These are phyloP conservation scores for Brachionus koreanus DNA, from an alignment of 1,140 invertebrate species.

Conservation along the genomic window DNA sequence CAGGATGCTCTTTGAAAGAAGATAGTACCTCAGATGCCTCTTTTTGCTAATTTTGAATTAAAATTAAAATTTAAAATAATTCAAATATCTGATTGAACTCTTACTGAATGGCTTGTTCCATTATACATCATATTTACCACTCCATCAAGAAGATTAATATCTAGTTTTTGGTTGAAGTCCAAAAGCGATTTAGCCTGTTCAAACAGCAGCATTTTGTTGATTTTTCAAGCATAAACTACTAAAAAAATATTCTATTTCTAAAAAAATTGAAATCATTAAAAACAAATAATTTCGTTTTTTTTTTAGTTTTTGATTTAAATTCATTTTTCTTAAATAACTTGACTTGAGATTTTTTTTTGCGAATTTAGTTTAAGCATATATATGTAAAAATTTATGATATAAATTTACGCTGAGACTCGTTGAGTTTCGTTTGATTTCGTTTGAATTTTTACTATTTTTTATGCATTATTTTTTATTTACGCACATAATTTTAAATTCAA, in stretches of 20 bases:
- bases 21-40: conserved; percentile 34
- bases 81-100: neutral
- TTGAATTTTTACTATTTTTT: neutral
- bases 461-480: neutral
- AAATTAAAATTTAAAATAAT: neutral
- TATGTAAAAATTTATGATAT: neutral
- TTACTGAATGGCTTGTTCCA: conserved; percentile 7
- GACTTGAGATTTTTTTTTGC: neutral
- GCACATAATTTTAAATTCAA: conserved; percentile 17
- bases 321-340: neutral
- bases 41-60: neutral
- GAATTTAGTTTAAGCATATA: neutral
- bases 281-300: neutral
- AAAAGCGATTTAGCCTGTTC: conserved; percentile 39
- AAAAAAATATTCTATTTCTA: neutral
- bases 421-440: conserved; percentile 4
- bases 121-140: conserved; percentile 38
- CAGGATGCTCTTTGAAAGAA: conserved; percentile 86
- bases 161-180: conserved; percentile 39
- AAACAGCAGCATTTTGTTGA: conserved; percentile 3
- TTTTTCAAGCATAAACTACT: neutral
- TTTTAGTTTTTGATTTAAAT: neutral
- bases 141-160: conserved; percentile 37
- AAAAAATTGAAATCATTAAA: neutral
- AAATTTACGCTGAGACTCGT: conserved; percentile 21